These are phyloP conservation scores for Argya squamiceps DNA, from an alignment of 2,797 vertebrate genomes.

Conservation along the genomic window DNA sequence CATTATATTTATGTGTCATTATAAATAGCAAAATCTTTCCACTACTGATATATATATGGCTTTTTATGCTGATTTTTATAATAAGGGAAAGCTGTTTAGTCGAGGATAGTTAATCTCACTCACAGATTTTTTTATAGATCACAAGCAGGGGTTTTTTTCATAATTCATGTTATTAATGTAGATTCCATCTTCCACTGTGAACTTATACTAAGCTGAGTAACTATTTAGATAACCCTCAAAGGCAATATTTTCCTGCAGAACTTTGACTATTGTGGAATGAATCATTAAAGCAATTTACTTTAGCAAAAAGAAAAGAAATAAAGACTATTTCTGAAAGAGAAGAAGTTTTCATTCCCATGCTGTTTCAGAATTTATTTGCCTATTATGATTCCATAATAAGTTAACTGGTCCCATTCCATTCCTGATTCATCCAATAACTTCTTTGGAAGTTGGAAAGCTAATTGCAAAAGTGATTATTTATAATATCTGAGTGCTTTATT, in stretches of 20 bases:
- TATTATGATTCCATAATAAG: neutral
- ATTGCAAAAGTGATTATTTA: slow-evolving; percentile 58
- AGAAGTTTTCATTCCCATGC: slow-evolving; percentile 1
- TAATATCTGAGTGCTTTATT: slow-evolving; percentile 42
- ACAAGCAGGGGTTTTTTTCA: fast-evolving
- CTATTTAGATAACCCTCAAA: slow-evolving; percentile 59
- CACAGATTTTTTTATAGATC: neutral
- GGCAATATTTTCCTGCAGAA: slow-evolving; percentile 24
- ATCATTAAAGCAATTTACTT: slow-evolving; percentile 10
- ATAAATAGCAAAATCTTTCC: neutral
- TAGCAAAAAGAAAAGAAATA: neutral
- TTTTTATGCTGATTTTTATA: neutral
- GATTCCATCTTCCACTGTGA: slow-evolving; percentile 32
- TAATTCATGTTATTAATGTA: slow-evolving; percentile 5
- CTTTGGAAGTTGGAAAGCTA: slow-evolving; percentile 43
- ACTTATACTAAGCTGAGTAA: slow-evolving; percentile 5
- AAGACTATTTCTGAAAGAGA: slow-evolving; percentile 5
- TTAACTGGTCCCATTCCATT: neutral
- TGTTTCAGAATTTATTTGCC: slow-evolving; percentile 54
- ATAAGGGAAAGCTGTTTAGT: neutral
- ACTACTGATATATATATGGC: neutral
- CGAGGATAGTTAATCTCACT: neutral
- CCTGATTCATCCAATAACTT: neutral
- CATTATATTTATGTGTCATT: neutral
- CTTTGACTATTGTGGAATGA: slow-evolving; percentile 20